Percentiles rank a stretch among this genome's conserved stretches.
phyloP scores from a whole-genome alignment of 2,797 vertebrate species.

The Hoplostethus atlanticus region DNA sequence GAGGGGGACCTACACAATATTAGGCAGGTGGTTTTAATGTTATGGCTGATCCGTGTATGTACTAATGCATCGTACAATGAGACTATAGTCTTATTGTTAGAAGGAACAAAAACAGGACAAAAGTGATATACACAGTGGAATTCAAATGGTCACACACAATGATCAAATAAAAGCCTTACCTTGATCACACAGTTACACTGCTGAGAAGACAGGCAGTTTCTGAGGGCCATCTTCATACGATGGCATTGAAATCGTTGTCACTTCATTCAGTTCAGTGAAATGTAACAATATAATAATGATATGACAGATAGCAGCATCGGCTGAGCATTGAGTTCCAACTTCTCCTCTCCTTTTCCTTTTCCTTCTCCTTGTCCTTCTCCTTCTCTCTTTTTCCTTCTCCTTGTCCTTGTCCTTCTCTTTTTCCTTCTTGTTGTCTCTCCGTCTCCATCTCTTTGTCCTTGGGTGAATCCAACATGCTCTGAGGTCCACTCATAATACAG shows the following conservation, averaged over 20 bases:
- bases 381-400: constrained; percentile 16
- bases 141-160: not conserved
- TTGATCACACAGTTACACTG: not conserved
- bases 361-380: not conserved
- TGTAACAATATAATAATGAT: not conserved
- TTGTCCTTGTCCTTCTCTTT: constrained; percentile 48
- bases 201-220: not conserved
- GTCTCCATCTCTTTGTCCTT: constrained; percentile 61
- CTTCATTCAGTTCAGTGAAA: constrained; percentile 21
- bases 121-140: not conserved
- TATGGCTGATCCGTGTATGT: too few relatives aligned
- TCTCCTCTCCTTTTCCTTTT: too few relatives aligned
- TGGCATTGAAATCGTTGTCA: constrained; percentile 11
- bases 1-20: too few relatives aligned
- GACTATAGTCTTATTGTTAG: not conserved
- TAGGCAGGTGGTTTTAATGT: too few relatives aligned
- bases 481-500: constrained; percentile 68
- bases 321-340: constrained; percentile 26
- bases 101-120: not conserved
- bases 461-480: constrained; percentile 46
- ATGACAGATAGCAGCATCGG: not conserved
- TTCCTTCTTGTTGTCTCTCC: too few relatives aligned
- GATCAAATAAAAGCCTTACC: too few relatives aligned
- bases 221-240: not conserved
- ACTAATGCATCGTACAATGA: too few relatives aligned